phyloP scores from a whole-genome alignment of 2,113 vertebrate genomes.

The Rhegmatorhina hoffmannsi region DNA sequence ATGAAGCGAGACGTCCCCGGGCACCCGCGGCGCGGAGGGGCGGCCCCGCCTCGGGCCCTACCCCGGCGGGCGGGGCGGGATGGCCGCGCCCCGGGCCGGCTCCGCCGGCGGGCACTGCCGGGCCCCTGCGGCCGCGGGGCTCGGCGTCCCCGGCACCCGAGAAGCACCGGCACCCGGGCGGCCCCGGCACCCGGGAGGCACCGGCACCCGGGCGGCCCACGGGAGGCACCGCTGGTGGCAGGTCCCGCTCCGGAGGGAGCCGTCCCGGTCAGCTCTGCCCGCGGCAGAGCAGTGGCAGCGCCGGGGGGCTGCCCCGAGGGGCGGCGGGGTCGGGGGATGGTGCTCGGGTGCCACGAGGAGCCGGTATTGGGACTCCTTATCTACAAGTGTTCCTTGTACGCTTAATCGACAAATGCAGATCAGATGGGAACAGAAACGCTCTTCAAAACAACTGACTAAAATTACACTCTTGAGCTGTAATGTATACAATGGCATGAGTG shows the following conservation, averaged over 20 bases:
- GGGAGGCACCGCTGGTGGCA: no score
- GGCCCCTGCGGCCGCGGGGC: not conserved
- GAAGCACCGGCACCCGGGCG: no score
- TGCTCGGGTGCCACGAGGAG: not conserved
- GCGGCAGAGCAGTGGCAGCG: no score
- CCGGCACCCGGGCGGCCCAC: no score
- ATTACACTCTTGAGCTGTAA: constrained; percentile 54
- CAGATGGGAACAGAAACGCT: constrained; percentile 30
- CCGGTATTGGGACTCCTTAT: not conserved
- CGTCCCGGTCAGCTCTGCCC: no score
- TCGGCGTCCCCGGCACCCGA: no score
- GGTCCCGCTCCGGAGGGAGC: no score
- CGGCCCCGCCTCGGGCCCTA: not conserved
- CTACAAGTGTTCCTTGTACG: not conserved
- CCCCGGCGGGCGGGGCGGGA: not conserved
- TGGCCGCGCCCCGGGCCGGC: not conserved
- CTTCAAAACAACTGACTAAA: constrained; percentile 64
- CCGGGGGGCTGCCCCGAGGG: not conserved
- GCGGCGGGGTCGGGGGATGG: no score
- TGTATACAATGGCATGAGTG: constrained; percentile 70
- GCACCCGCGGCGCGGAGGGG: constrained; percentile 59
- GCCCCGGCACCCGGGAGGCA: no score
- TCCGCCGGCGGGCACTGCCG: not conserved
- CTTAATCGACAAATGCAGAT: constrained; percentile 37
- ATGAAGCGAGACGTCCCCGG: constrained; percentile 92